Conservation (phyloP, 2,888 invertebrate genomes). For the Trachelus stipa region DNA sequence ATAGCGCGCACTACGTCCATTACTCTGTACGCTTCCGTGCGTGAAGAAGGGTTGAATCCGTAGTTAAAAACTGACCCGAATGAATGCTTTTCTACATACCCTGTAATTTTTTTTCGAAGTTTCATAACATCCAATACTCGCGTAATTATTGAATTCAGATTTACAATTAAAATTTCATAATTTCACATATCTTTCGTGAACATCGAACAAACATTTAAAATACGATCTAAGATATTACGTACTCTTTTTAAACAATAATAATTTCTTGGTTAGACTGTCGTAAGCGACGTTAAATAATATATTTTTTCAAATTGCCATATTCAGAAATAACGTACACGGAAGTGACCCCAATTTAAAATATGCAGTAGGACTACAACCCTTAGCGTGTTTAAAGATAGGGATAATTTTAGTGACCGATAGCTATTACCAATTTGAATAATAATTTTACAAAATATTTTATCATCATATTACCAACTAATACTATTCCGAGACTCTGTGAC, state of each 20-base stretch:
- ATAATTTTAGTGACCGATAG: not conserved
- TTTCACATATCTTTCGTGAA: no score
- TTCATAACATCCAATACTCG: not conserved
- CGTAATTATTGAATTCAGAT: no score
- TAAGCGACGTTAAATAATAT: not conserved
- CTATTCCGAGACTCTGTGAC: not conserved
- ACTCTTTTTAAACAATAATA: not conserved
- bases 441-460: not conserved
- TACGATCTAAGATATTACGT: not conserved
- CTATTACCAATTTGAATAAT: not conserved
- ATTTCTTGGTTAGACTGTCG: not conserved
- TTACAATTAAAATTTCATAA: no score
- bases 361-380: not conserved
- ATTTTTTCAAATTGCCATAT: not conserved
- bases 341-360: not conserved
- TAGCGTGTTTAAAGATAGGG: not conserved
- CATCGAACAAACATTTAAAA: not conserved
- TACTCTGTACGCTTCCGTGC: not conserved
- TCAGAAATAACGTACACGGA: not conserved
- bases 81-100: no score
- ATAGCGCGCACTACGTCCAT: not conserved
- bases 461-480: not conserved
- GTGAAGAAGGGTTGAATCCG: not conserved
- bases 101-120: not conserved
- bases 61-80: not conserved